Conservation (phyloP, 2,113 vertebrate species). For the Pristiophorus japonicus region DNA sequence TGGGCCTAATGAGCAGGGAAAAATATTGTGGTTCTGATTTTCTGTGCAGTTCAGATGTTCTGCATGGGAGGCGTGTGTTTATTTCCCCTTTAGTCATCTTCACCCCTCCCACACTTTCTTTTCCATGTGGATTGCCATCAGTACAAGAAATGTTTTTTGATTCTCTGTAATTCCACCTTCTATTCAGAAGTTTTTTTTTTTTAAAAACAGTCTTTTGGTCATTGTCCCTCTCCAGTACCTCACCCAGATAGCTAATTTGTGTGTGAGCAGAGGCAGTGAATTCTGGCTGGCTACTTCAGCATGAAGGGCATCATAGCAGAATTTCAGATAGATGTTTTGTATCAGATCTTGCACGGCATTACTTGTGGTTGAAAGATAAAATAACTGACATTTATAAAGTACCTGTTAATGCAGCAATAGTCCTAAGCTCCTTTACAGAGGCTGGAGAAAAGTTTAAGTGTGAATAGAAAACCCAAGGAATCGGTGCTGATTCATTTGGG, state of each 20-base stretch:
- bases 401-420: neutral
- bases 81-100: neutral
- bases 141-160: neutral
- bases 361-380: neutral
- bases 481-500: too few species aligned
- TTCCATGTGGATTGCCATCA: neutral
- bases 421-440: neutral
- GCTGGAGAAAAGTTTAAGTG: too few species aligned
- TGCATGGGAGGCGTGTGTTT: neutral
- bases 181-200: neutral
- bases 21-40: slow-evolving; percentile 22
- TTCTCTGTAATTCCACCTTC: neutral
- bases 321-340: neutral
- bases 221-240: neutral
- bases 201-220: neutral
- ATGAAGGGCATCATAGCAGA: neutral
- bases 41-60: slow-evolving; percentile 1
- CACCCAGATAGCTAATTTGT: neutral
- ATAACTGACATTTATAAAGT: neutral
- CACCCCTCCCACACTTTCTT: neutral
- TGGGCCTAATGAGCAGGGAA: neutral
- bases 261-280: neutral
- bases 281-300: neutral
- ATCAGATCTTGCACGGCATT: neutral
- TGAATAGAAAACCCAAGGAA: neutral